phyloP scores from a whole-genome alignment of 30 jellyfish, hydroid and myxozoan species.

The Hydra vulgaris region DNA sequence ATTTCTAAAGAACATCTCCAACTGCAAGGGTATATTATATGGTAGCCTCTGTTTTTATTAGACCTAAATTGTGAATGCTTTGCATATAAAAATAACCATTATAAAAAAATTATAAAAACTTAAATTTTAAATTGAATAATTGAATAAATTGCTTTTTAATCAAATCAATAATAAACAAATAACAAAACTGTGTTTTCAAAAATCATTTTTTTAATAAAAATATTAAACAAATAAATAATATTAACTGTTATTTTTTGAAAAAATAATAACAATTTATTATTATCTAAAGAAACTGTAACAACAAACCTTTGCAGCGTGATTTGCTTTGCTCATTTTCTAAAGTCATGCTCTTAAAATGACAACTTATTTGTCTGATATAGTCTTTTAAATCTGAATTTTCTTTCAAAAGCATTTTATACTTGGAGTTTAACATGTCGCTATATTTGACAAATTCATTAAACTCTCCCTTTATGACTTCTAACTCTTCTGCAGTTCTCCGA shows the following conservation, averaged over 20 bases:
- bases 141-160: no score
- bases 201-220: no score
- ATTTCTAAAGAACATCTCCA: no score
- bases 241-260: neutral
- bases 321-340: neutral
- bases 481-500: conserved; percentile 8
- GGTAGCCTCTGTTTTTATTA: no score
- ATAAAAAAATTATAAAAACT: no score
- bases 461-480: neutral
- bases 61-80: no score
- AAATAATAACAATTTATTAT: neutral
- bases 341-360: neutral
- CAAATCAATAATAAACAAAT: no score
- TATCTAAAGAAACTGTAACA: neutral
- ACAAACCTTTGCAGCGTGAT: neutral
- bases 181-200: no score
- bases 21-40: no score
- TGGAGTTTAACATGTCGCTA: conserved; percentile 23
- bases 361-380: neutral
- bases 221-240: no score
- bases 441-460: conserved; percentile 7
- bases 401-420: conserved; percentile 1
- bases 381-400: conserved; percentile 20
- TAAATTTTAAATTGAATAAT: no score
- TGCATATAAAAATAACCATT: no score